phyloP scores from a whole-genome alignment of 1,140 invertebrate genomes.

The Hycleus cichorii region DNA sequence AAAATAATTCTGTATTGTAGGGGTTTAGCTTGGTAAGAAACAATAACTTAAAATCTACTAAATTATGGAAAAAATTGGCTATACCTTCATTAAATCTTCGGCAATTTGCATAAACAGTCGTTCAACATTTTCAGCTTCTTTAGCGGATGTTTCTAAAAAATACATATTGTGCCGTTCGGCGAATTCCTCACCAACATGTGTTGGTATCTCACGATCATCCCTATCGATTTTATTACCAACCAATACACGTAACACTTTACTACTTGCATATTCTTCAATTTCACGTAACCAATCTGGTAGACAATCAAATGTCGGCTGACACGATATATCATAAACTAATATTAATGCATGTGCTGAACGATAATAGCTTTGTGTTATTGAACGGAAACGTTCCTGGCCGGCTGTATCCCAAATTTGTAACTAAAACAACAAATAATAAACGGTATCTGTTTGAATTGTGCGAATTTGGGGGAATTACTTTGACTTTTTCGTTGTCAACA shows the following conservation, averaged over 20 bases:
- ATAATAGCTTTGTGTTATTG: constrained; percentile 97
- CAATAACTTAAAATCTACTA: no score
- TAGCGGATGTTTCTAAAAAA: constrained; percentile 96
- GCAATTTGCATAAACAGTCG: constrained; percentile 94
- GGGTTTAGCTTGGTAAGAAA: no score
- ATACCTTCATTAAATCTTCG: constrained; percentile 81
- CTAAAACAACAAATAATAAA: constrained; percentile 45
- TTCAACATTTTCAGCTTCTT: constrained; percentile 97
- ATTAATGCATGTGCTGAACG: constrained; percentile 95
- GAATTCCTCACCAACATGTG: constrained; percentile 92
- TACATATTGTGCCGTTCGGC: constrained; percentile 93
- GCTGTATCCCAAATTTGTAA: constrained; percentile 98
- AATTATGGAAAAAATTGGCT: background rate
- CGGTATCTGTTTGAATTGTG: background rate
- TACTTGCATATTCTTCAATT: constrained; percentile 94
- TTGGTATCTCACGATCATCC: constrained; percentile 90
- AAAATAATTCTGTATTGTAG: no score
- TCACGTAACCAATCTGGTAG: constrained; percentile 91
- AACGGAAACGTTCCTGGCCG: constrained; percentile 94
- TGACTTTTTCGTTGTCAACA: constrained; percentile 97
- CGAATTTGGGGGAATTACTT: constrained; percentile 55
- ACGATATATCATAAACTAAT: constrained; percentile 95
- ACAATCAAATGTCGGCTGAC: constrained; percentile 94
- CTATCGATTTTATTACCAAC: constrained; percentile 96
- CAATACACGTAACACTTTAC: constrained; percentile 87